phyloP scores from a whole-genome alignment of 1,140 invertebrate species.

The Trissolcus basalis region DNA sequence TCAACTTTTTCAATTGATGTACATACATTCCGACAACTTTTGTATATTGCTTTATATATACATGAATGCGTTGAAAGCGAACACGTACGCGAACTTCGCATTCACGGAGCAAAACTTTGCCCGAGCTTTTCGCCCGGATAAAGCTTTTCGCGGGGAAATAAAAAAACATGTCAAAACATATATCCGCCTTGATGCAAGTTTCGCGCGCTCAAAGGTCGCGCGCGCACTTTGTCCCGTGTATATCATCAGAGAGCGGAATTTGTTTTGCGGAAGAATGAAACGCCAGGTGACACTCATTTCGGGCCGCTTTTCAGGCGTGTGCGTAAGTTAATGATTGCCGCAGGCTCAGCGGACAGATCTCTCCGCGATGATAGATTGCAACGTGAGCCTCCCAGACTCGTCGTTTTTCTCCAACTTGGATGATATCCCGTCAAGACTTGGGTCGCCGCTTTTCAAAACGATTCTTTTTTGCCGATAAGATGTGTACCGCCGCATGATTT shows the following conservation, averaged over 20 bases:
- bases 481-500: constrained; percentile 73
- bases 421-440: constrained; percentile 49
- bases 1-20: constrained; percentile 46
- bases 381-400: constrained; percentile 55
- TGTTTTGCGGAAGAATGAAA: neutral
- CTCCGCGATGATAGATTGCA: constrained; percentile 71
- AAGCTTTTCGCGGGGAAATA: constrained; percentile 33
- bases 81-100: constrained; percentile 38
- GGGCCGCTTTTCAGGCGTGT: constrained; percentile 12
- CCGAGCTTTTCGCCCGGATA: constrained; percentile 33
- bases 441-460: constrained; percentile 63
- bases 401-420: constrained; percentile 52
- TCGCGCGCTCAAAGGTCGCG: constrained; percentile 26
- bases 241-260: constrained; percentile 1
- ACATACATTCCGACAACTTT: constrained; percentile 49
- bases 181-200: constrained; percentile 34
- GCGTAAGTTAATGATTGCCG: constrained; percentile 41
- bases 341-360: constrained; percentile 47
- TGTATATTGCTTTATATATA: constrained; percentile 50
- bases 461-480: constrained; percentile 63
- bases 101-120: constrained; percentile 47
- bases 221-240: constrained; percentile 10
- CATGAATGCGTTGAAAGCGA: constrained; percentile 45
- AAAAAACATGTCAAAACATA: constrained; percentile 48
- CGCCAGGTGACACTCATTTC: constrained; percentile 18